Evolutionary conservation across 1,140 invertebrate species (phyloP), one percentile per base, ranked within the genome.

Genomic region (Lucilia cuprina): DNA sequence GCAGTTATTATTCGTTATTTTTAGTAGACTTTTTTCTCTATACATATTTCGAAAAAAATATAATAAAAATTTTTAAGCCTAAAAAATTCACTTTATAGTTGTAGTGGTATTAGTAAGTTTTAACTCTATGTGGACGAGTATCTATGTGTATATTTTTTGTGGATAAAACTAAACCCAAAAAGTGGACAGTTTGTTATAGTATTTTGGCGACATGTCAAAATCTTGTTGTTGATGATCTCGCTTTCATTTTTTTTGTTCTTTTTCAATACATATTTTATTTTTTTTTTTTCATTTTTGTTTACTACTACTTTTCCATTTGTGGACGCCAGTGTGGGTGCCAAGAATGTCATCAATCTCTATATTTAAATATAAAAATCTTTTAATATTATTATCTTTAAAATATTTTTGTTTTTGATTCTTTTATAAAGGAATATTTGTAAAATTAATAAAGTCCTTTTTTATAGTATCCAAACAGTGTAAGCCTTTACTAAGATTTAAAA

Each of bases 191-290:
- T 80, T 80, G 77, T 80, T 80, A 30, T 80, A 80, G 77, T 41
- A 80, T 80, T 80, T 80, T 80, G 77, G 77, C 77, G 77, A 50
- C 77, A 80, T 80, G 77, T 80, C 77, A 80, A 80, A 80, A 80
- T 80, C 41, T 19, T 78, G 77, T 49, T 49, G 77, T n/a, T 80
- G 77, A 49, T 80, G 41, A 80, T 80, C 77, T 80, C 30, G 77
- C 77, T 49, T 80, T 80, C 77, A 80, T 77, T 49, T 41, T 49
- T 41, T 77, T 34, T 77, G 30, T 77, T 30, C 17, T 30, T 30
- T 30, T 30, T 30, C 25, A 30, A 30, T 30, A 30, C n/a, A n/a
- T n/a, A n/a, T n/a, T n/a, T n/a, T n/a, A n/a, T n/a, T n/a, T n/a
- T n/a, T n/a, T n/a, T n/a, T 41, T 35, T 30, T 77, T 14, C 14